Evolutionary conservation across 2,113 vertebrate species (phyloP).

Genomic region (Cisticola juncidis): DNA sequence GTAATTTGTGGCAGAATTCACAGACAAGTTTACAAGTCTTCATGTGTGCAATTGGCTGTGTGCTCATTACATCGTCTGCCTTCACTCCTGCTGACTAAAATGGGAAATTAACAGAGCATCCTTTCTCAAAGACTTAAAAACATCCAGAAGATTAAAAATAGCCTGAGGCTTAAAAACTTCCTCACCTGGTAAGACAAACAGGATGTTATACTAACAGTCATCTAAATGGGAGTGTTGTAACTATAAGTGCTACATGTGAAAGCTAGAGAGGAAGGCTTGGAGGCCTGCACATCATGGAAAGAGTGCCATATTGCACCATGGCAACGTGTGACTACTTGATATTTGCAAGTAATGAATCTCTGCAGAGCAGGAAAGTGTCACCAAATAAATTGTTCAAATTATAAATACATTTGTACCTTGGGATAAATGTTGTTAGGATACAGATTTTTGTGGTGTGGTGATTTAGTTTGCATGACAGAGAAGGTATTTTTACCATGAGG

Average conservation of each 20-base stretch:
- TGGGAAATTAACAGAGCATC: background rate
- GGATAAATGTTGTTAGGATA: background rate
- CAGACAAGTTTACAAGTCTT: conserved; percentile 15
- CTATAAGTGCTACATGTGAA: background rate
- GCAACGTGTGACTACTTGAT: background rate
- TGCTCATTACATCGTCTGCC: background rate
- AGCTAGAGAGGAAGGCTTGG: background rate
- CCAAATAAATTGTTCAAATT: background rate
- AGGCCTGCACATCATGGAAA: background rate
- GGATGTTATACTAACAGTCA: background rate
- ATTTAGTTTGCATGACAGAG: background rate
- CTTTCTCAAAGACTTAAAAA: conserved; percentile 14
- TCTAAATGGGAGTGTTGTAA: background rate
- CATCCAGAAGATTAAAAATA: conserved; percentile 26
- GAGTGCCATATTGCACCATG: background rate
- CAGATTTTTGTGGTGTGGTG: background rate
- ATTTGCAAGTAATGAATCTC: background rate
- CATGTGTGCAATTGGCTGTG: background rate
- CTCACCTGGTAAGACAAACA: background rate
- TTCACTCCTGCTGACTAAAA: conserved; percentile 11
- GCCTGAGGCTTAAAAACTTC: background rate
- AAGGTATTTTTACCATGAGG: background rate
- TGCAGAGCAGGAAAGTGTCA: background rate
- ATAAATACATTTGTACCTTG: background rate
- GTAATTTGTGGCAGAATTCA: conserved; percentile 20